phyloP scores from a whole-genome alignment of 2,888 invertebrate genomes.

The Nyleta sp. region DNA sequence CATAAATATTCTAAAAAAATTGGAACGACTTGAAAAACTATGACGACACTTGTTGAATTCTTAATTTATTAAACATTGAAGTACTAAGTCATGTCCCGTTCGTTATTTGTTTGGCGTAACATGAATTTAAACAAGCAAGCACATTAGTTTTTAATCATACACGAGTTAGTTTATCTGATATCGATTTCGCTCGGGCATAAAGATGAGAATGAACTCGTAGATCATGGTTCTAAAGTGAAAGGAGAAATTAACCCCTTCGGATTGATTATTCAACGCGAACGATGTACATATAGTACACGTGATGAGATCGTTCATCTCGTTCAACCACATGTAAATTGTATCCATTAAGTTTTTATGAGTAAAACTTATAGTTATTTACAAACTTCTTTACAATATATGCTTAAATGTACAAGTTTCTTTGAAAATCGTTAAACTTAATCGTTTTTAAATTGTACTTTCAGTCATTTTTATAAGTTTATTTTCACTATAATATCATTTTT shows the following conservation, averaged over 20 bases:
- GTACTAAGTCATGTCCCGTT: not conserved
- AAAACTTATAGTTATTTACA: too few relatives aligned
- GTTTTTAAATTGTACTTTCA: too few relatives aligned
- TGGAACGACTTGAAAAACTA: constrained; percentile 6
- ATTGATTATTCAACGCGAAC: constrained; percentile 30
- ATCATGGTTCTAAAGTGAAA: constrained; percentile 20
- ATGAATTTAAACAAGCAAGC: not conserved
- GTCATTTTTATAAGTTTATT: too few relatives aligned
- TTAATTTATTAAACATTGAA: not conserved
- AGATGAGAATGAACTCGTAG: constrained; percentile 14
- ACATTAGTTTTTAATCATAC: not conserved
- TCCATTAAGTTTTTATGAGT: too few relatives aligned
- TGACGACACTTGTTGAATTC: not conserved
- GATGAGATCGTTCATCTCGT: constrained; percentile 3
- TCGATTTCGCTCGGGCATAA: constrained; percentile 4
- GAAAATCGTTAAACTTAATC: too few relatives aligned
- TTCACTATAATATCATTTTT: too few relatives aligned
- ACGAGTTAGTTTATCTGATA: not conserved
- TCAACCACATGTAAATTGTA: too few relatives aligned
- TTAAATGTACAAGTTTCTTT: too few relatives aligned
- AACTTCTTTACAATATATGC: too few relatives aligned
- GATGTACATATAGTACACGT: not conserved
- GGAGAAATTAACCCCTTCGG: constrained; percentile 28
- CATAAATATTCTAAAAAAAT: too few relatives aligned
- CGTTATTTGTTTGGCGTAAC: not conserved